Evolutionary conservation across 2,113 vertebrate genomes (phyloP).

Genomic region (Gallinago paraguaiae): DNA sequence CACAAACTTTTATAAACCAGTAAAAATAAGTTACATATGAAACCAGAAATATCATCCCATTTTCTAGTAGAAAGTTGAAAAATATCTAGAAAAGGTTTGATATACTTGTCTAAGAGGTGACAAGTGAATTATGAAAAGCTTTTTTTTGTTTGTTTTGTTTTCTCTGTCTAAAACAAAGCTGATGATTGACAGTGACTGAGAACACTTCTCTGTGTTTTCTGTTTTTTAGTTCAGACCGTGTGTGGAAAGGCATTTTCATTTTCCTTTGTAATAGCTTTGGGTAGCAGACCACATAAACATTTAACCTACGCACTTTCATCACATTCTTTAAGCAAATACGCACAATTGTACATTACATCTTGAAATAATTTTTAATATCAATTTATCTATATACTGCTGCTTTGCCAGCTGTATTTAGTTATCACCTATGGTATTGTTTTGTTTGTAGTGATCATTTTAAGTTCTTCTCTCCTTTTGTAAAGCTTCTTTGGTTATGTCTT

Average conservation of each 20-base stretch:
- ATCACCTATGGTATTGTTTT: not conserved
- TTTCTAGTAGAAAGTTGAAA: not conserved
- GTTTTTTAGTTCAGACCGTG: not conserved
- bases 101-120: not conserved
- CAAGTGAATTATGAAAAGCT: not conserved
- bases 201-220: not conserved
- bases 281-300: not conserved
- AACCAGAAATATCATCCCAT: not conserved
- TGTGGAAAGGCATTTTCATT: not conserved
- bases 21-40: not conserved
- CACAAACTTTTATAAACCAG: not conserved
- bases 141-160: not conserved
- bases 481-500: not conserved
- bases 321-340: not conserved
- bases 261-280: not conserved
- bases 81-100: not conserved
- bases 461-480: not conserved
- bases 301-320: not conserved
- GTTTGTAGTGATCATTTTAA: not conserved
- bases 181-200: not conserved
- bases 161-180: not conserved
- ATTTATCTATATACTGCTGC: not conserved
- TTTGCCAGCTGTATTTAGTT: not conserved
- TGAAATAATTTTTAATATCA: not conserved
- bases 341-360: not conserved